A percentile compares a stretch with the other conserved stretches of the same genome.
Conservation (phyloP, 2,113 vertebrate genomes). For the Hippopotamus amphibius region DNA sequence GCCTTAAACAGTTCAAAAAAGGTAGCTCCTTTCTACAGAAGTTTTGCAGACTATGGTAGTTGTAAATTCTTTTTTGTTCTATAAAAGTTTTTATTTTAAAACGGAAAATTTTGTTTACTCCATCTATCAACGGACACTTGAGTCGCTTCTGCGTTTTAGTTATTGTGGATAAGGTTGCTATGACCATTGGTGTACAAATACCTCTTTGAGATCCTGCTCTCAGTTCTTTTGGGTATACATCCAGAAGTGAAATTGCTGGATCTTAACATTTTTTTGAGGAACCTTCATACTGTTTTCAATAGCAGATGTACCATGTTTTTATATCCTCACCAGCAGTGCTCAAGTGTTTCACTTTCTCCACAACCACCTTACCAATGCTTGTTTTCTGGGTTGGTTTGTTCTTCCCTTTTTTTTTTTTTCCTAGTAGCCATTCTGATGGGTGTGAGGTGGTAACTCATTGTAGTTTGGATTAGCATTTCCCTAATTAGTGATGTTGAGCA, state of each 20-base stretch:
- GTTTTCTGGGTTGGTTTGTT: neutral
- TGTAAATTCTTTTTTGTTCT: neutral
- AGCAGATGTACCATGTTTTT: neutral
- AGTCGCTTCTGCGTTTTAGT: neutral
- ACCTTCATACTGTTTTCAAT: neutral
- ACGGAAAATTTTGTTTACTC: neutral
- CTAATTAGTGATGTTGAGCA: neutral
- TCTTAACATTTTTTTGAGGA: neutral
- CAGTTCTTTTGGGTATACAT: neutral
- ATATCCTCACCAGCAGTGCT: neutral
- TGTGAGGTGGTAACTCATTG: neutral
- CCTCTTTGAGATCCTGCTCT: neutral
- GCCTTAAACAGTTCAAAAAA: neutral
- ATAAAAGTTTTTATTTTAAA: neutral
- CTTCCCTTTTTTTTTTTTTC: neutral
- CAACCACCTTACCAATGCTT: neutral
- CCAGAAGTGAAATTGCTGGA: neutral
- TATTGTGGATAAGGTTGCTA: neutral
- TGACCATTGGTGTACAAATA: neutral
- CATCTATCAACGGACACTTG: neutral
- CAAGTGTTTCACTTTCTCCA: neutral
- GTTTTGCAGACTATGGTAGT: neutral
- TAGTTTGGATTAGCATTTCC: neutral
- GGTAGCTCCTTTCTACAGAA: neutral
- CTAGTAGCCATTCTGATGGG: neutral